phyloP scores from a whole-genome alignment of 2,113 vertebrate genomes.

The Rhea pennata region DNA sequence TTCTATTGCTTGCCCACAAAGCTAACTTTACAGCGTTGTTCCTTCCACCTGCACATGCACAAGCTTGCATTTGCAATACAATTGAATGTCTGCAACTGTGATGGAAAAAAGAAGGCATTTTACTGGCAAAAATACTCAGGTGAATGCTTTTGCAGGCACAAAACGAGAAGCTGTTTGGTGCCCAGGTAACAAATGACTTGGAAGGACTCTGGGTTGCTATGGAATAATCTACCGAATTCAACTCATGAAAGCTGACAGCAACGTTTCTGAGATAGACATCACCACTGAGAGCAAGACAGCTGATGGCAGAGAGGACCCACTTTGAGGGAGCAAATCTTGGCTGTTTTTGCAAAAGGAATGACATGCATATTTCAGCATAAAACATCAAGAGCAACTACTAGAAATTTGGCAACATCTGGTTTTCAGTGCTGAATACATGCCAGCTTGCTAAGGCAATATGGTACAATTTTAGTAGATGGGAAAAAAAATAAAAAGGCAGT shows the following conservation, averaged over 20 bases:
- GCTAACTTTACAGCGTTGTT: neutral
- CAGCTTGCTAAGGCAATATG: neutral
- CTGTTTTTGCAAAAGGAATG: neutral
- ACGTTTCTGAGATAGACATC: neutral
- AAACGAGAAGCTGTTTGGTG: neutral
- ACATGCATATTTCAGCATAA: neutral
- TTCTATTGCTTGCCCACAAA: neutral
- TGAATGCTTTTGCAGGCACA: neutral
- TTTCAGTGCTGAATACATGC: neutral
- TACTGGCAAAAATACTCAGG: neutral
- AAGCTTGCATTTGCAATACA: neutral
- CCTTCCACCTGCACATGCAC: neutral
- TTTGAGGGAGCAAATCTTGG: neutral
- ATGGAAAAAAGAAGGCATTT: neutral
- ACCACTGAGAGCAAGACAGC: accelerated
- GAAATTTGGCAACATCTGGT: neutral
- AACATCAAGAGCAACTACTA: neutral
- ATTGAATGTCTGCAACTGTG: neutral
- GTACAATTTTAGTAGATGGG: neutral
- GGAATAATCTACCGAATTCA: neutral
- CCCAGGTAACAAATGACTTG: neutral
- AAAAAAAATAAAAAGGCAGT: neutral
- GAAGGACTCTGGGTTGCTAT: neutral
- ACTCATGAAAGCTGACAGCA: neutral
- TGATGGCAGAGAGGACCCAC: neutral